Evolutionary conservation across 2,888 invertebrate genomes (phyloP), one percentile per base, ranked within the genome.

Genomic region (Brachypalpus laphriformis): DNA sequence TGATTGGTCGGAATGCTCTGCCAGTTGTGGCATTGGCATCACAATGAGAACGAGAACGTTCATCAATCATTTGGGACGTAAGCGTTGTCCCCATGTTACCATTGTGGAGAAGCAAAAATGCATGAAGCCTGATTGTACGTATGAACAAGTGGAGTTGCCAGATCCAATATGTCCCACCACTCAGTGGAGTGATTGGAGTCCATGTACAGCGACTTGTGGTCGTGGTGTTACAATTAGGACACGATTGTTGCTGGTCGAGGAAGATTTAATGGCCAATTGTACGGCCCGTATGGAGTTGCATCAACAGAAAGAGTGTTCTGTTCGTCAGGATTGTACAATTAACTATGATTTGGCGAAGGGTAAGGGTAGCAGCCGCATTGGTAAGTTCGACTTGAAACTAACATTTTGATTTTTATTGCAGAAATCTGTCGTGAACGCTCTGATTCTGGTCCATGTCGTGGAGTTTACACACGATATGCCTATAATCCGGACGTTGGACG

Each of bases 181-280:
- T 0, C 94, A 94, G 63, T 98, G 98, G 98, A 95, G 96, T 74
- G 95, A 96, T 87, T 98, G 98, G 98, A 97, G 97, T 72, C 96
- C 98, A 0, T 98, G 98, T 92, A 96, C 96, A 63, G 96, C 96
- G 0, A 94, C 96, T 6, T 98, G 98, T 90, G 98, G 98, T 0
- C 88, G 89, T 9, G 98, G 98, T 0, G 94, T 96, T 14, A 93
- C 94, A 82, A 91, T 94, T 74, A 94, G 97, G 68, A 96, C 96
- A 40, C 94, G 98, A 4, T 93, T 97, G 86, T 89, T 95, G 16
- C 90, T 95, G 77, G 94, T 96, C 63, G 94, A 95, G 56, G 94
- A 95, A 1, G 94, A 93, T 9, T 47, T 85, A 1, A 90, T 93
- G 18, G 94, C 95, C 89, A 93, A 93, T 81, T 98, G 97, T 91